Conservation (phyloP, 2,888 invertebrate species). For the Hemithea aestivaria region DNA sequence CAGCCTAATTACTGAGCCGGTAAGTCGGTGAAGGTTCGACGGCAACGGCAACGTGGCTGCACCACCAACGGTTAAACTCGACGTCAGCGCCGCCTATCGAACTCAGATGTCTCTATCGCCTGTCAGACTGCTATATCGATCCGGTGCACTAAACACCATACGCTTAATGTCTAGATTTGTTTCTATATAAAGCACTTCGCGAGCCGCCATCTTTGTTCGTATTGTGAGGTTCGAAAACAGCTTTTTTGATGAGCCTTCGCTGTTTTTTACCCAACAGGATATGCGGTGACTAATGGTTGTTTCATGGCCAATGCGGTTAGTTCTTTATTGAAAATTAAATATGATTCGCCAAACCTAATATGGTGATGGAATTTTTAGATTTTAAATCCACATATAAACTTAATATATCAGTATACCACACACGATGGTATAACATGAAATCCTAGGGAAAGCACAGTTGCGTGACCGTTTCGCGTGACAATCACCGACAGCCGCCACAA, state of each 20-base stretch:
- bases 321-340: background rate
- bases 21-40: constrained; percentile 75
- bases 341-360: no score
- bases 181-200: constrained; percentile 16
- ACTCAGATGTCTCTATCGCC: constrained; percentile 56
- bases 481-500: constrained; percentile 42
- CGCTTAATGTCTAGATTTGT: constrained; percentile 34
- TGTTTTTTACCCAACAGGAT: constrained; percentile 12
- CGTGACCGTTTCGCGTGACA: constrained; percentile 67
- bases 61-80: constrained; percentile 58
- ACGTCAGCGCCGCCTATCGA: constrained; percentile 68
- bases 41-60: constrained; percentile 63
- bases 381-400: no score
- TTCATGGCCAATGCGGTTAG: constrained; percentile 15
- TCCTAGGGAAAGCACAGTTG: constrained; percentile 55
- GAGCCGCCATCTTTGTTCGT: constrained; percentile 16
- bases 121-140: constrained; percentile 61
- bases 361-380: no score
- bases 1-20: constrained; percentile 61
- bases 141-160: constrained; percentile 58
- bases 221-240: constrained; percentile 7
- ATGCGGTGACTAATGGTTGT: constrained; percentile 23
- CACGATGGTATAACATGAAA: constrained; percentile 38
- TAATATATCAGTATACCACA: no score
- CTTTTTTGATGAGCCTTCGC: constrained; percentile 4